phyloP scores from a whole-genome alignment of 2,113 vertebrate genomes.

The Erpornis zantholeuca region DNA sequence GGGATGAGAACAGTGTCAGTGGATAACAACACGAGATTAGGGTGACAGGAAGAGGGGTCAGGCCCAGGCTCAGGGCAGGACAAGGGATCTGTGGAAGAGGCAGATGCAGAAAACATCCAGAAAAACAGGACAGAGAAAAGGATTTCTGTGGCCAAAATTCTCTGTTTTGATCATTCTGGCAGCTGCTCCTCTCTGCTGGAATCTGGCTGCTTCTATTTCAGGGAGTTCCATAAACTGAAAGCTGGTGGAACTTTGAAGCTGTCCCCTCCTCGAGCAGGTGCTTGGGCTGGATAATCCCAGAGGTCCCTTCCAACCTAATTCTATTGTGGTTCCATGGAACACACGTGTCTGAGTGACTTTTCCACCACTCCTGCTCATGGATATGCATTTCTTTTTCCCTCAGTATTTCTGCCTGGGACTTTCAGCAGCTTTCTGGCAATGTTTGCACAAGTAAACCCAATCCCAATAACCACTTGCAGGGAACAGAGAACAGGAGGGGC shows the following conservation, averaged over 20 bases:
- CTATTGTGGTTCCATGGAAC: background rate
- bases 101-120: background rate
- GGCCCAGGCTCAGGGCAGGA: background rate
- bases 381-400: background rate
- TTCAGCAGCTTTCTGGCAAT: background rate
- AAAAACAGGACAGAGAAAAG: background rate
- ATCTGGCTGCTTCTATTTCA: background rate
- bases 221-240: background rate
- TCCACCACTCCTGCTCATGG: background rate
- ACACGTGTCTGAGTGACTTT: background rate
- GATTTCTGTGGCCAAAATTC: background rate
- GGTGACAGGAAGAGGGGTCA: rapidly evolving
- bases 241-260: background rate
- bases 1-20: background rate
- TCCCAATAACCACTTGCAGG: background rate
- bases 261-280: background rate
- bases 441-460: background rate
- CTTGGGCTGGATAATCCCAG: background rate
- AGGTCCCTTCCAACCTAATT: background rate
- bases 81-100: background rate
- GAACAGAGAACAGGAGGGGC: background rate
- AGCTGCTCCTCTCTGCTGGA: background rate
- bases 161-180: background rate
- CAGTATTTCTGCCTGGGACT: background rate
- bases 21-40: background rate